phyloP scores from a whole-genome alignment of 2,113 vertebrate genomes.

The Cryptoleucopteryx plumbea region DNA sequence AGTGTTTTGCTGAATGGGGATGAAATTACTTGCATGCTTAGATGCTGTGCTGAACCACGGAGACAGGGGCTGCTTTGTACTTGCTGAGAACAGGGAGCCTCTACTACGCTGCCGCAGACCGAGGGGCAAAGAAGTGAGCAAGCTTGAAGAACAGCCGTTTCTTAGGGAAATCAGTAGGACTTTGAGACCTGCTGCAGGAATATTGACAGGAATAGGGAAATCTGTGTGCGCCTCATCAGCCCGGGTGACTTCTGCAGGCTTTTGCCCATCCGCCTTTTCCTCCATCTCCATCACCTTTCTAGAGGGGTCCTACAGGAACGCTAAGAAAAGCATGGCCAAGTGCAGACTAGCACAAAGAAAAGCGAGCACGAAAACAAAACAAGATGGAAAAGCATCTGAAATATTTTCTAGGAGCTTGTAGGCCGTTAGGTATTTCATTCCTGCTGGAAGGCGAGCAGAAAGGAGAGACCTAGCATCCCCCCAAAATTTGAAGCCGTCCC shows the following conservation, averaged over 20 bases:
- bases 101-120: accelerated
- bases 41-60: not conserved
- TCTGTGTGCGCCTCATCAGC: accelerated
- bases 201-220: not conserved
- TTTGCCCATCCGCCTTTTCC: not conserved
- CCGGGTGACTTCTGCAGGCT: too few species aligned
- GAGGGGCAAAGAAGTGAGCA: accelerated
- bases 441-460: not conserved
- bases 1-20: not conserved
- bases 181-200: not conserved
- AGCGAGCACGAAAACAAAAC: accelerated
- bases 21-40: not conserved
- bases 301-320: not conserved
- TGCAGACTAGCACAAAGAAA: not conserved
- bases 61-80: constrained; percentile 27
- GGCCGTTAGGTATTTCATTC: not conserved
- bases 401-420: not conserved
- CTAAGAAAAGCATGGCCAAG: not conserved
- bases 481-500: accelerated
- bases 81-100: not conserved
- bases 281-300: not conserved
- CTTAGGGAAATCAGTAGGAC: not conserved
- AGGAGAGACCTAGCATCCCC: not conserved
- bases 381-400: not conserved
- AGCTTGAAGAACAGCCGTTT: not conserved